Conservation (phyloP, 1,140 invertebrate species). For the Drosophila melanogaster region DNA sequence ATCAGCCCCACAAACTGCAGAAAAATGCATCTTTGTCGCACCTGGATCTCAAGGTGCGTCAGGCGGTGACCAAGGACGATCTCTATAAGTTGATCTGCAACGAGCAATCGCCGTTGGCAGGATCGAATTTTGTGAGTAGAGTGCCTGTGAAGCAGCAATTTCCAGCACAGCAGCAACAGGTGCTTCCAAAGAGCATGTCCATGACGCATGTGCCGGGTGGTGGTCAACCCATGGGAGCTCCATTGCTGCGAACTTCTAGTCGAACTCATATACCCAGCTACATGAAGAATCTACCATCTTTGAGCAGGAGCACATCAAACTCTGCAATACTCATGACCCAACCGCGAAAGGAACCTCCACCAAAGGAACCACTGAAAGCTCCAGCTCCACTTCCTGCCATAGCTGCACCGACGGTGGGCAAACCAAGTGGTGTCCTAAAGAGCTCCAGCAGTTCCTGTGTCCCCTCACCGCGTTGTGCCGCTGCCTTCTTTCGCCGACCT, state of each 20-base stretch:
- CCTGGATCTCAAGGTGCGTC: slow-evolving; percentile 75
- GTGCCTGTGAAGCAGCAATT: slow-evolving; percentile 68
- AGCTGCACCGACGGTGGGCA: slow-evolving; percentile 1
- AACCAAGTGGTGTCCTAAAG: slow-evolving; percentile 53
- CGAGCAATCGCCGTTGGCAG: slow-evolving; percentile 54
- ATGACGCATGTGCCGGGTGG: slow-evolving; percentile 72
- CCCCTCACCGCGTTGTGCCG: slow-evolving; percentile 59
- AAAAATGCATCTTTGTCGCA: slow-evolving; percentile 82
- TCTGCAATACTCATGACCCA: slow-evolving; percentile 69
- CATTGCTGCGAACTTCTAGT: slow-evolving; percentile 65
- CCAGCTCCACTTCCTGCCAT: neutral
- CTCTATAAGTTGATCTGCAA: slow-evolving; percentile 84
- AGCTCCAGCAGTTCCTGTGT: slow-evolving; percentile 64
- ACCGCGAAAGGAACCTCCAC: slow-evolving; percentile 23
- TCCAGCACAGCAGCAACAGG: slow-evolving; percentile 11
- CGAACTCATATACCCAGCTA: slow-evolving; percentile 82
- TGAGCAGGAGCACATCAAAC: slow-evolving; percentile 80
- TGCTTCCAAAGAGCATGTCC: slow-evolving; percentile 77
- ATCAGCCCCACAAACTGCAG: slow-evolving; percentile 69
- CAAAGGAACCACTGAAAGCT: slow-evolving; percentile 26
- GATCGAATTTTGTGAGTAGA: slow-evolving; percentile 50
- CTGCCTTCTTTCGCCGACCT: slow-evolving; percentile 64
- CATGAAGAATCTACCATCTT: slow-evolving; percentile 77
- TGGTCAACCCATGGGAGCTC: neutral
- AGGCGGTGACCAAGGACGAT: slow-evolving; percentile 83